These are phyloP conservation scores for Cryptus armator DNA, from an alignment of 2,888 invertebrate species.

Conservation along the genomic window DNA sequence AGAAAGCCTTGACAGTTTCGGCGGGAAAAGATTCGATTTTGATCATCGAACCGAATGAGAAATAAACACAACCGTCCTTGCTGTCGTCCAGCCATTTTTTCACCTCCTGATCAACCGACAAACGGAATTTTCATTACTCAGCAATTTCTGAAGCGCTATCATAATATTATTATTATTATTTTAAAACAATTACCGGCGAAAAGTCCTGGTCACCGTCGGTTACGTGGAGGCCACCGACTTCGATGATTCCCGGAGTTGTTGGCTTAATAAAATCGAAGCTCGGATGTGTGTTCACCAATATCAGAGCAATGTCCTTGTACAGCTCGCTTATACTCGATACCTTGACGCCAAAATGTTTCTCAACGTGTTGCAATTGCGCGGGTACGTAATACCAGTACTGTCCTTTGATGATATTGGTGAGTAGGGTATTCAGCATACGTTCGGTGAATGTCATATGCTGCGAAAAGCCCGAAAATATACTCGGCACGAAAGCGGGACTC, in stretches of 20 bases:
- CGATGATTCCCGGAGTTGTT: slow-evolving; percentile 85
- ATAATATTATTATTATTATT: background rate
- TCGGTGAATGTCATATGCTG: slow-evolving; percentile 76
- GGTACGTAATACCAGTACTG: slow-evolving; percentile 69
- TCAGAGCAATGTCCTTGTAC: slow-evolving; percentile 78
- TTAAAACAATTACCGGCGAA: slow-evolving; percentile 66
- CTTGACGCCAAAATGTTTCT: slow-evolving; percentile 74
- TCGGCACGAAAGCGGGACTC: slow-evolving; percentile 74
- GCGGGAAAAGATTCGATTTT: slow-evolving; percentile 80
- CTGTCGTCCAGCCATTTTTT: slow-evolving; percentile 81
- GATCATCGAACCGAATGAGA: slow-evolving; percentile 83
- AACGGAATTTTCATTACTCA: background rate
- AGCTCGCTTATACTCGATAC: slow-evolving; percentile 71
- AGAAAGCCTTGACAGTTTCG: slow-evolving; percentile 73
- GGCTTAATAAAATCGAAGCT: slow-evolving; percentile 86
- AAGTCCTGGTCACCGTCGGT: slow-evolving; percentile 65
- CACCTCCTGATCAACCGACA: slow-evolving; percentile 74
- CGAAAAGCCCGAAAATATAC: slow-evolving; percentile 63
- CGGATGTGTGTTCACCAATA: slow-evolving; percentile 87
- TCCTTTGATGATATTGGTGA: background rate
- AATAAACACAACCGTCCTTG: slow-evolving; percentile 79
- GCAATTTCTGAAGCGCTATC: background rate
- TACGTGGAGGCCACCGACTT: slow-evolving; percentile 87
- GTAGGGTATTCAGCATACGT: slow-evolving; percentile 74
- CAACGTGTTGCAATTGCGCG: slow-evolving; percentile 69